Evolutionary conservation across 2,888 invertebrate genomes (phyloP).

Genomic region (Cheilosia vernalis): DNA sequence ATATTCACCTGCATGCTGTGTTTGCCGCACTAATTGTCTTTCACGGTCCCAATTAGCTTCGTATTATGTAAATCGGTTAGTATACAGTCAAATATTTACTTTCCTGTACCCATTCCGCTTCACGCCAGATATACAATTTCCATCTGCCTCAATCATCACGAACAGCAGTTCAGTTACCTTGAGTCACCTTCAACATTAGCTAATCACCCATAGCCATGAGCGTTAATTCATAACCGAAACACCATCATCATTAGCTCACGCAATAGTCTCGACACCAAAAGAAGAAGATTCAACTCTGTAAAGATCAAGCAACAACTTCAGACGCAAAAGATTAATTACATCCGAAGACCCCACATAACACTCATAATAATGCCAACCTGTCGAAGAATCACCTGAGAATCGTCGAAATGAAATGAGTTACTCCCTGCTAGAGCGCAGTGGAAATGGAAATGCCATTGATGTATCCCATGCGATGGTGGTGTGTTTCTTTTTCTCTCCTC

Average conservation of each 20-base stretch:
- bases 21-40: neutral
- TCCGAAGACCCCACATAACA: constrained; percentile 32
- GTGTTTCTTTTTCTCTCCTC: neutral
- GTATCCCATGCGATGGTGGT: constrained; percentile 16
- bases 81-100: constrained; percentile 10
- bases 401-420: constrained; percentile 44
- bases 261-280: neutral
- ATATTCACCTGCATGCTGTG: neutral
- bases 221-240: constrained; percentile 32
- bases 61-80: constrained; percentile 17
- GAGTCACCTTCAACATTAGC: constrained; percentile 52
- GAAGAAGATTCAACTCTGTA: constrained; percentile 12
- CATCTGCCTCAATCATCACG: constrained; percentile 7
- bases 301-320: constrained; percentile 31
- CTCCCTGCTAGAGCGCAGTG: neutral
- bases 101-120: neutral
- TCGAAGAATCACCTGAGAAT: constrained; percentile 55
- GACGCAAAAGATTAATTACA: constrained; percentile 53
- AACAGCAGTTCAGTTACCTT: constrained; percentile 55
- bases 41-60: constrained; percentile 3
- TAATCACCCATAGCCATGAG: constrained; percentile 49
- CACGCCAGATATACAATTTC: neutral
- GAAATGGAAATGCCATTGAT: constrained; percentile 46
- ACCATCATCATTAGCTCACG: constrained; percentile 18
- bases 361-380: constrained; percentile 44